Evolutionary conservation across 2,888 invertebrate genomes (phyloP), one percentile per base, ranked within the genome.

Genomic region (Hirtodrosophila duncani): DNA sequence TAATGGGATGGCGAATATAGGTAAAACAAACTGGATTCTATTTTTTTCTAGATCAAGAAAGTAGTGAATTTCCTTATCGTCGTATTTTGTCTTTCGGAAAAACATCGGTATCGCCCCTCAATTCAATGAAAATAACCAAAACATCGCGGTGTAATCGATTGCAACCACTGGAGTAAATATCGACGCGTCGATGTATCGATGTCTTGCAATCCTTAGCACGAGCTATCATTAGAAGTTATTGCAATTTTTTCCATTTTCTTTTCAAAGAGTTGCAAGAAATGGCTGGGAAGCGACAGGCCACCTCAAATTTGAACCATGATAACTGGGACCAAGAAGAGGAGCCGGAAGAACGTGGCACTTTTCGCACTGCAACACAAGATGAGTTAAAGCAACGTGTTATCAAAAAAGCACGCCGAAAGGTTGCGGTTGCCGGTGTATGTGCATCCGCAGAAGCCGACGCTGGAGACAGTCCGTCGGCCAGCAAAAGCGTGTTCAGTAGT

Each of bases 271-370:
- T 21, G 8, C 2, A 14, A 16, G 50, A 29, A 43, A 94, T 94
- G 94, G 89, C 93, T 68, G 85, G 87, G 38, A 96, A 96, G 88
- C 90, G 96, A 59, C 87, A 88, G 67, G 94, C 96, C 17, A 89
- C 91, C 3, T 89, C 89, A 13, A 92, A 95, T 48, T 86, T 96
- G 61, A 95, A 93, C 86, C 93, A 93, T 77, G 92, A 93, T 7
- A 96, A 96, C 84, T 96, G 96, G 95, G 91, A 95, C 83, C 88
- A 91, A 52, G 94, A 94, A 44, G 93, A 94, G 1, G 91, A 91
- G 37, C 88, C 89, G 0, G 94, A 95, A 82, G 92, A 94, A 71
- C 90, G 91, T 63, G 95, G 95, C 5, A 89, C 88, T 21, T 95
- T 95, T 84, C 88, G 88, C 67, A 91, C 91, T 9, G 90, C 92